These are phyloP conservation scores for Neomonachus schauinslandi DNA, from an alignment of 2,113 vertebrate species.

Conservation along the genomic window DNA sequence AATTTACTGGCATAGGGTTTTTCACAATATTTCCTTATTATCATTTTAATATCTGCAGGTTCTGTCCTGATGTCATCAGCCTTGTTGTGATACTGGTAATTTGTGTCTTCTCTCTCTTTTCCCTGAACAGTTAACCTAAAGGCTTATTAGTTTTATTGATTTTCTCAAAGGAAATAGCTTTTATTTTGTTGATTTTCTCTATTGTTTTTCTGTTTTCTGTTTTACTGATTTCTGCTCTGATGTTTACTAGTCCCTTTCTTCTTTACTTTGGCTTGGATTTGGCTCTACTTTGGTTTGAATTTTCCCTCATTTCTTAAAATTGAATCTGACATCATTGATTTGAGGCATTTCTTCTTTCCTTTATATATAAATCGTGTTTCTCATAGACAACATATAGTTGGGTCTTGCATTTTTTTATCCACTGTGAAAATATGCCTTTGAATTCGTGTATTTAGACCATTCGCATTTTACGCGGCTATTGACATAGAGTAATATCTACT, in stretches of 20 bases:
- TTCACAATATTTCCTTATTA: neutral
- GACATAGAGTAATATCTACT: neutral
- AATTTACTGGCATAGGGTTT: neutral
- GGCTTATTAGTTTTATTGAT: neutral
- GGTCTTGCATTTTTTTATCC: neutral
- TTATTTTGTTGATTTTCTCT: neutral
- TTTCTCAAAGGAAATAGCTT: neutral
- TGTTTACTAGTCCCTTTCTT: neutral
- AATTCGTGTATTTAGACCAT: neutral
- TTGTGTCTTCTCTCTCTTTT: neutral
- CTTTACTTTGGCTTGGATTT: neutral
- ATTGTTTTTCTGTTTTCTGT: neutral
- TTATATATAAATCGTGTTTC: neutral
- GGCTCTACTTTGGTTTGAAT: neutral
- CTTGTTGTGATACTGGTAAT: neutral
- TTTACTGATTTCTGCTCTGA: neutral
- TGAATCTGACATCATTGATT: neutral
- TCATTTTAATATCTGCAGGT: neutral
- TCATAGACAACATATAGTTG: neutral
- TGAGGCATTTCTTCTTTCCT: neutral
- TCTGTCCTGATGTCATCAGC: neutral
- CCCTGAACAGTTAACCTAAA: neutral
- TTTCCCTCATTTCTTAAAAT: neutral
- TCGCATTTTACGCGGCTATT: neutral
- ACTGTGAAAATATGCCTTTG: neutral